These are phyloP conservation scores for Enteromius treurensis DNA, from an alignment of 2,797 vertebrate genomes.

Conservation along the genomic window DNA sequence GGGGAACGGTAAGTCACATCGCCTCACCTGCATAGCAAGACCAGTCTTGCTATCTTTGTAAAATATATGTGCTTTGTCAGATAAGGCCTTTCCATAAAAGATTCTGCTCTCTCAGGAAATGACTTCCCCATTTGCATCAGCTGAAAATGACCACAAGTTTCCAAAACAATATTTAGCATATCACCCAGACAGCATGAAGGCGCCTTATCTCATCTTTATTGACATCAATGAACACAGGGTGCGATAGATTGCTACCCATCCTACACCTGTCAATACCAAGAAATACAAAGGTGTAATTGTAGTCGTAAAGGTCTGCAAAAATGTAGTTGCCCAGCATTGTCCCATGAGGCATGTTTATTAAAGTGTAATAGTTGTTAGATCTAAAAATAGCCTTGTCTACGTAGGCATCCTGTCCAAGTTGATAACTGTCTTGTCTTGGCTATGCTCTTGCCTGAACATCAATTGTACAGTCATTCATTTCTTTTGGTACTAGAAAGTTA, in stretches of 20 bases:
- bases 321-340: neutral
- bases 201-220: constrained; percentile 45
- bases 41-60: constrained; percentile 29
- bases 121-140: constrained; percentile 61
- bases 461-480: constrained; percentile 67
- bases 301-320: neutral
- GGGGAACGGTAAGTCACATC: constrained; percentile 86
- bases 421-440: constrained; percentile 4
- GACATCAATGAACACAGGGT: neutral
- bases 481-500: constrained; percentile 65
- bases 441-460: constrained; percentile 9
- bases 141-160: constrained; percentile 53
- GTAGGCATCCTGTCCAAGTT: constrained; percentile 31
- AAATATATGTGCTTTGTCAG: constrained; percentile 60
- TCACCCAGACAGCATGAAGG: constrained; percentile 50
- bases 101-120: constrained; percentile 46
- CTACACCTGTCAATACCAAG: neutral
- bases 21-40: constrained; percentile 16
- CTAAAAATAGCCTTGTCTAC: constrained; percentile 33
- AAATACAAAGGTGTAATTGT: neutral
- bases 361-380: constrained; percentile 11
- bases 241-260: neutral
- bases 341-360: neutral
- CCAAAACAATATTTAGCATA: constrained; percentile 49
- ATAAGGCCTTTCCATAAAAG: constrained; percentile 57